These are phyloP conservation scores for Diploscapter pachys DNA, from an alignment of 1,140 invertebrate genomes.

Conservation along the genomic window DNA sequence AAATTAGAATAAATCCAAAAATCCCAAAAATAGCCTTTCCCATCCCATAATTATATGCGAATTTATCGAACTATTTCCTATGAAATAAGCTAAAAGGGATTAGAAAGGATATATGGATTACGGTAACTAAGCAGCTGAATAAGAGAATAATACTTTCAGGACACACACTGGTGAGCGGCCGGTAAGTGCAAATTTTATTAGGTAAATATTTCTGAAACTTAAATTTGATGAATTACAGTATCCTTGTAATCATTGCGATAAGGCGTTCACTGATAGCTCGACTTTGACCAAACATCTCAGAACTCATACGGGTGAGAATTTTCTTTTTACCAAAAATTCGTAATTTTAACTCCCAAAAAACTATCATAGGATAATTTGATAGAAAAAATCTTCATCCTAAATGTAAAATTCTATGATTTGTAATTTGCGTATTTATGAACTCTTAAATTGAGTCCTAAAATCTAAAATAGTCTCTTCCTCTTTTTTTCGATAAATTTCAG, in stretches of 20 bases:
- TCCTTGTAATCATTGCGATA: constrained; percentile 73
- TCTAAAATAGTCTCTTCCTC: too few relatives aligned
- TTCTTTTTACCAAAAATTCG: not conserved
- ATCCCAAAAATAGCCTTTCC: not conserved
- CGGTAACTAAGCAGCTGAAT: constrained; percentile 11
- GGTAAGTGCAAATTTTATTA: too few relatives aligned
- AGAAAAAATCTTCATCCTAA: too few relatives aligned
- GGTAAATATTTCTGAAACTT: too few relatives aligned
- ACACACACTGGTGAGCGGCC: constrained; percentile 85
- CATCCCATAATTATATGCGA: constrained; percentile 8
- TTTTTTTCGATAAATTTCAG: too few relatives aligned
- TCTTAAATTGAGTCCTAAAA: too few relatives aligned
- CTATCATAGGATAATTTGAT: constrained; percentile 70
- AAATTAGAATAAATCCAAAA: not conserved
- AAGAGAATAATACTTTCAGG: constrained; percentile 36
- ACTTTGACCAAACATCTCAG: constrained; percentile 65
- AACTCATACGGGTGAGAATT: constrained; percentile 71
- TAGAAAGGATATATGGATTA: not conserved
- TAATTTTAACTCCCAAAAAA: not conserved
- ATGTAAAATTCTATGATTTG: too few relatives aligned
- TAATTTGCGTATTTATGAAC: too few relatives aligned
- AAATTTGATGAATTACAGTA: constrained; percentile 61
- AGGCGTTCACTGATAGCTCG: constrained; percentile 60
- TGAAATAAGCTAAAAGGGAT: not conserved
- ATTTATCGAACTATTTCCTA: not conserved